Conservation (phyloP, 1,140 invertebrate species). For the Drosophila bifasciata region DNA sequence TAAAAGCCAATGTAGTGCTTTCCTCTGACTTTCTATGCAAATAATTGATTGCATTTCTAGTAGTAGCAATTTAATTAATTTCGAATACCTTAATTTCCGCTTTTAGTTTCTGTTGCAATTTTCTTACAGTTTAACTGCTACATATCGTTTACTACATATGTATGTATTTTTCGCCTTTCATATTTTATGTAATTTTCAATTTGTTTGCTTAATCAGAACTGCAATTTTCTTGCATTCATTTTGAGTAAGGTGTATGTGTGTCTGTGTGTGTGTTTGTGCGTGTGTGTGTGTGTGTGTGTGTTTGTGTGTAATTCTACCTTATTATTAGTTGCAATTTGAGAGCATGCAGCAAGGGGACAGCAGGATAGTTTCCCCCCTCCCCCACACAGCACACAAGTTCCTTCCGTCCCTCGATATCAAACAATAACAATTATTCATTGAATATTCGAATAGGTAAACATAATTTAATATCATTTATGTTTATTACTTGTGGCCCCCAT, state of each 20-base stretch:
- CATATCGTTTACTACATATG: too few relatives aligned
- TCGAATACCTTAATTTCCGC: too few relatives aligned
- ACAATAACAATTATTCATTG: constrained; percentile 35
- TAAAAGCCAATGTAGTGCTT: neutral
- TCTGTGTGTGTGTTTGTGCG: too few relatives aligned
- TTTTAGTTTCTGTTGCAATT: neutral
- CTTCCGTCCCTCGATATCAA: constrained; percentile 19
- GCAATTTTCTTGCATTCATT: constrained; percentile 13
- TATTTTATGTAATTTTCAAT: neutral
- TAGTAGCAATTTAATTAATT: too few relatives aligned
- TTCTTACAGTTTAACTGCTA: too few relatives aligned
- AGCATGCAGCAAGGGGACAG: constrained; percentile 1
- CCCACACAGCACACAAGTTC: neutral
- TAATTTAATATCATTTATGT: constrained; percentile 38
- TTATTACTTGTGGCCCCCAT: constrained; percentile 20
- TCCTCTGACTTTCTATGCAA: too few relatives aligned
- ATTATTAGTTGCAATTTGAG: constrained; percentile 10
- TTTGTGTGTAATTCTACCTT: neutral
- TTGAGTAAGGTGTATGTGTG: too few relatives aligned
- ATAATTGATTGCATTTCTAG: too few relatives aligned
- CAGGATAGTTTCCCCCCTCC: too few relatives aligned
- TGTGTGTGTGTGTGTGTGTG: too few relatives aligned
- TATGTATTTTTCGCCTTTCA: too few relatives aligned
- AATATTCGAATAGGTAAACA: constrained; percentile 19
- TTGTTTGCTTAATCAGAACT: neutral